These are phyloP conservation scores for Lypha dubia DNA, from an alignment of 2,888 invertebrate genomes.

Conservation along the genomic window DNA sequence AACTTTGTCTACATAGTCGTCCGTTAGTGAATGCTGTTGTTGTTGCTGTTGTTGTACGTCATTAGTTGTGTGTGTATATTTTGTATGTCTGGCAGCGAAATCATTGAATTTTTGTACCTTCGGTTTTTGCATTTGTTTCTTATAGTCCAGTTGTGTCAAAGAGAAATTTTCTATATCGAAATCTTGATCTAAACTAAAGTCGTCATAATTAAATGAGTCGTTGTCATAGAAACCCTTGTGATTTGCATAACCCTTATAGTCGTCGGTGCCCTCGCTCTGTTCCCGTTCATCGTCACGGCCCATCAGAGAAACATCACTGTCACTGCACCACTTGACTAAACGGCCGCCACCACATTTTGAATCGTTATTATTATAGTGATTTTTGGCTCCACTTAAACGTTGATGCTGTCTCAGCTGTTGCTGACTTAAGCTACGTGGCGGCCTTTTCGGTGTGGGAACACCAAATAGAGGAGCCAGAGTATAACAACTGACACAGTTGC, in stretches of 20 bases:
- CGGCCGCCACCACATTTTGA: slow-evolving; percentile 53
- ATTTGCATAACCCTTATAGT: slow-evolving; percentile 52
- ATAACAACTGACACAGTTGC: slow-evolving; percentile 82
- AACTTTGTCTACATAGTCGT: slow-evolving; percentile 71
- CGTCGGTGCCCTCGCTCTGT: slow-evolving; percentile 72
- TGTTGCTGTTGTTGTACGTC: slow-evolving; percentile 21
- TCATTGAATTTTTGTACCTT: slow-evolving; percentile 48
- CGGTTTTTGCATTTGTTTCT: slow-evolving; percentile 59
- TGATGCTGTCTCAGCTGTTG: slow-evolving; percentile 81
- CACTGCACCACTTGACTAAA: slow-evolving; percentile 82
- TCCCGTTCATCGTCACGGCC: slow-evolving; percentile 66
- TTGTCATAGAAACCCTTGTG: slow-evolving; percentile 43
- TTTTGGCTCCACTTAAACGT: slow-evolving; percentile 76
- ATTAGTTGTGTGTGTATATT: slow-evolving; percentile 32
- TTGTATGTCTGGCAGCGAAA: slow-evolving; percentile 54
- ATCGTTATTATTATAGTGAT: slow-evolving; percentile 20
- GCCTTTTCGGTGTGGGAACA: slow-evolving; percentile 77
- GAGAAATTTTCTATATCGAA: slow-evolving; percentile 76
- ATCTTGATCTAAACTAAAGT: slow-evolving; percentile 77
- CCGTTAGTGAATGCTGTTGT: slow-evolving; percentile 55
- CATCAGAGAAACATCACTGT: slow-evolving; percentile 81
- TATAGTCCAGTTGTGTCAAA: slow-evolving; percentile 69
- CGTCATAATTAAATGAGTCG: slow-evolving; percentile 68
- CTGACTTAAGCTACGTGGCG: slow-evolving; percentile 80
- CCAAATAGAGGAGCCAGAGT: slow-evolving; percentile 80